Base-by-base conservation (phyloP, 1,140 invertebrate species). In the Heliothis virescens region DNA sequence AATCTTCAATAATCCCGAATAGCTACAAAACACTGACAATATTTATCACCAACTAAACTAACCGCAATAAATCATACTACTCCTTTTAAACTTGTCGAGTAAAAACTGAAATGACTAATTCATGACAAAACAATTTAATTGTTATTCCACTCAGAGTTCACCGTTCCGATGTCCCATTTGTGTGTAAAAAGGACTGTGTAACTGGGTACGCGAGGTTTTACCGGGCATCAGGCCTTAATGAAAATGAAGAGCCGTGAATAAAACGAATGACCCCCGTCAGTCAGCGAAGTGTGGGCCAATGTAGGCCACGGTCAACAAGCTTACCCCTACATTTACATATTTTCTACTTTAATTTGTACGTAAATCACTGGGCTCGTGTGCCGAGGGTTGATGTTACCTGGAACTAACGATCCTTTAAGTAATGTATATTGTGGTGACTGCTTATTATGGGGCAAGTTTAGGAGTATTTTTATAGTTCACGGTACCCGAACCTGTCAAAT, bases 241-340 rank as follows among this genome's bases (percentile, higher is more conserved):
- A 57, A 63, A 76, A 63, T 76, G 73, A 76, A 76, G 73, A 76
- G 73, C 48, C 59, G 72, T 74, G 73, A 76, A 76, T 63, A 62
- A 76, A 63, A 76, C 60, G 59, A 53, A 63, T 52, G 73, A 76
- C 73, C 73, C 60, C n/a, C 16, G 47, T 55, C 10, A n/a, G 69
- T 72, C 53, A 57, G 48, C 21, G 4, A 53, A 53, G 18, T 71
- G 18, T n/a, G 21, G 57, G 18, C 18, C 57, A 59, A 76, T 63
- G 15, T 63, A 76, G 60, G 57, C 41, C 60, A 76, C 59, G 73
- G 57, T 76, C 73, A 52, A 62, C 73, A 57, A 18, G 48, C 67
- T 67, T 41, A 21, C 15, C 29, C 67, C 69, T 72, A 18, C 15
- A 72, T 72, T 72, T 72, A 57, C 69, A 72, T 72, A 72, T 72